These are phyloP conservation scores for Oscheius onirici DNA, from an alignment of 2,888 invertebrate genomes.

Conservation along the genomic window DNA sequence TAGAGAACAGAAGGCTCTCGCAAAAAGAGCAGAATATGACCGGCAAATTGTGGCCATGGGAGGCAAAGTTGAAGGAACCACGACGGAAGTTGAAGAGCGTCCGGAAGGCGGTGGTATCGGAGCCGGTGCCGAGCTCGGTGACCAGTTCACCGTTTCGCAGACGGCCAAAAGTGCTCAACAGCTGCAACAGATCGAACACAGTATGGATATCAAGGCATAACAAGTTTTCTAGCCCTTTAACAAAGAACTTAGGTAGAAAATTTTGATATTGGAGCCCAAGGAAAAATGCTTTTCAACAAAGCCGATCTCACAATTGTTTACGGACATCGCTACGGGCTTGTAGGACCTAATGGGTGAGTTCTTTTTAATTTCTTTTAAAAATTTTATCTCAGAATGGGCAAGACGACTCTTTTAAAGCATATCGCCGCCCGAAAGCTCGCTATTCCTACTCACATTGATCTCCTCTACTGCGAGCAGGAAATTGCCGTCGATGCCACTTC, in stretches of 20 bases:
- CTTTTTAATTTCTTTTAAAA: neutral
- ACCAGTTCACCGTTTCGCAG: slow-evolving; percentile 93
- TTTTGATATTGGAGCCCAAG: slow-evolving; percentile 95
- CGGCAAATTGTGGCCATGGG: slow-evolving; percentile 66
- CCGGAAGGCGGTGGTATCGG: slow-evolving; percentile 66
- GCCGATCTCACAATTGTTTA: slow-evolving; percentile 91
- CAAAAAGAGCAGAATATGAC: slow-evolving; percentile 61
- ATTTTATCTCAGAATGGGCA: slow-evolving; percentile 83
- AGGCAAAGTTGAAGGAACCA: slow-evolving; percentile 56
- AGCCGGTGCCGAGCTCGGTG: slow-evolving; percentile 80
- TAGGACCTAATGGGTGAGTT: slow-evolving; percentile 91
- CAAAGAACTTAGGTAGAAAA: slow-evolving; percentile 79
- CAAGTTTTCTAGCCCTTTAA: neutral
- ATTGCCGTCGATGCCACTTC: slow-evolving; percentile 95
- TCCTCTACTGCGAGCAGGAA: slow-evolving; percentile 95
- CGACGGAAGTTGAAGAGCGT: slow-evolving; percentile 16
- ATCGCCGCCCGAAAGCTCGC: slow-evolving; percentile 88
- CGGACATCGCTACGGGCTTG: slow-evolving; percentile 93
- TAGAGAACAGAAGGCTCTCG: slow-evolving; percentile 54
- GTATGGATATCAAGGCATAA: slow-evolving; percentile 88
- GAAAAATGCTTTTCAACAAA: slow-evolving; percentile 95
- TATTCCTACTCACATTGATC: slow-evolving; percentile 94
- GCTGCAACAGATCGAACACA: slow-evolving; percentile 83
- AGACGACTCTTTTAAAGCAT: slow-evolving; percentile 93
- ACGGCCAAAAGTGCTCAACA: slow-evolving; percentile 77